Conservation (phyloP, 2,797 vertebrate species). For the Avahi laniger region DNA sequence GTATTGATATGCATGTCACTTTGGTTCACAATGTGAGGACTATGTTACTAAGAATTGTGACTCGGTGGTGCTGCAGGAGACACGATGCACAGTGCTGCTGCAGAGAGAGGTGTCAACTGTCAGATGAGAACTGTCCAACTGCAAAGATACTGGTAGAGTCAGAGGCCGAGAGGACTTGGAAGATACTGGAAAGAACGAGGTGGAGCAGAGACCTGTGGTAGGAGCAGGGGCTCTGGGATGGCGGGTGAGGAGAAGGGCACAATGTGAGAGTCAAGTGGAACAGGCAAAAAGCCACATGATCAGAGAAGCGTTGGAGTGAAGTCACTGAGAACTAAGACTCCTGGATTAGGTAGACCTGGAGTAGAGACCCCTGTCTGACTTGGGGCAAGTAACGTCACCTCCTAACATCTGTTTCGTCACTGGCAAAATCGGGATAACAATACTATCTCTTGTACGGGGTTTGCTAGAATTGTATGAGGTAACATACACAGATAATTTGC, state of each 20-base stretch:
- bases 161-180: background rate
- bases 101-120: background rate
- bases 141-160: background rate
- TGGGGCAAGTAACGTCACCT: background rate
- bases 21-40: background rate
- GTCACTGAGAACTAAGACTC: background rate
- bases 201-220: accelerated
- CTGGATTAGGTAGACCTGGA: background rate
- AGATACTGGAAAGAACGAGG: background rate
- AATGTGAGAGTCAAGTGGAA: accelerated
- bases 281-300: background rate
- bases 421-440: background rate
- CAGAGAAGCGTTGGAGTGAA: background rate
- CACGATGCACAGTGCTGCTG: background rate
- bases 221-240: too few species aligned
- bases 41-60: accelerated
- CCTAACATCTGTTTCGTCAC: background rate
- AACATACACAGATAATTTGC: background rate
- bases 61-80: background rate
- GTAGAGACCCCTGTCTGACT: background rate
- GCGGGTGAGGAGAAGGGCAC: background rate
- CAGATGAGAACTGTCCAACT: background rate
- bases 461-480: background rate
- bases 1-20: accelerated
- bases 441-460: accelerated